A percentile compares a stretch with the other conserved stretches of the same genome.
phyloP scores from a whole-genome alignment of 1,140 invertebrate genomes.

The Cherax destructor region DNA sequence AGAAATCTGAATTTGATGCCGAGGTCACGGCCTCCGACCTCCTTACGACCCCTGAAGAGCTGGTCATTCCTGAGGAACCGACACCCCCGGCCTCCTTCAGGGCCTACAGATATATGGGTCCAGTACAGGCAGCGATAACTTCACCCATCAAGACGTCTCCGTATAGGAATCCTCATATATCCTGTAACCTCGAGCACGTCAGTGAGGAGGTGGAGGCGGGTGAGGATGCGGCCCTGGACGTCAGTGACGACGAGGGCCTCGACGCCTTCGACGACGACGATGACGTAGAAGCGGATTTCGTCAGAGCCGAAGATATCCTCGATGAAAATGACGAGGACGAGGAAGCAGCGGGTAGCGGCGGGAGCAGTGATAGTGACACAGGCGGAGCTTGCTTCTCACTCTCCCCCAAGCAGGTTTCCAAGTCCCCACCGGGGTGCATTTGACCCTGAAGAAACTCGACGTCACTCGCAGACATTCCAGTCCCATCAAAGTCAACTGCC shows the following conservation, averaged over 20 bases:
- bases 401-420: slow-evolving; percentile 41
- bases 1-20: slow-evolving; percentile 81
- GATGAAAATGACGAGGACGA: neutral
- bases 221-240: neutral
- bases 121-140: neutral
- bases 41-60: slow-evolving; percentile 59
- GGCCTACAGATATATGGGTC: slow-evolving; percentile 76
- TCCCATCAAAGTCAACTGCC: slow-evolving; percentile 50
- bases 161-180: neutral
- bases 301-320: neutral
- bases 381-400: slow-evolving; percentile 33
- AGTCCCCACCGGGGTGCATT: slow-evolving; percentile 49
- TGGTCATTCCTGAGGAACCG: slow-evolving; percentile 40
- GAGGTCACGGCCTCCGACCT: slow-evolving; percentile 76
- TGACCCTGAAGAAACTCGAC: slow-evolving; percentile 51
- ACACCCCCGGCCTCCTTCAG: slow-evolving; percentile 62
- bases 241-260: slow-evolving; percentile 23
- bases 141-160: slow-evolving; percentile 23
- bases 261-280: slow-evolving; percentile 24
- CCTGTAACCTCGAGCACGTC: slow-evolving; percentile 12
- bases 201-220: slow-evolving; percentile 20
- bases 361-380: slow-evolving; percentile 42
- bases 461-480: slow-evolving; percentile 48
- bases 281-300: neutral
- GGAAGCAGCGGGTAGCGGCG: slow-evolving; percentile 8